Percentiles rank a stretch among this genome's conserved stretches.
These are phyloP conservation scores for Galbula dea DNA, from an alignment of 2,113 vertebrate species.

Conservation along the genomic window DNA sequence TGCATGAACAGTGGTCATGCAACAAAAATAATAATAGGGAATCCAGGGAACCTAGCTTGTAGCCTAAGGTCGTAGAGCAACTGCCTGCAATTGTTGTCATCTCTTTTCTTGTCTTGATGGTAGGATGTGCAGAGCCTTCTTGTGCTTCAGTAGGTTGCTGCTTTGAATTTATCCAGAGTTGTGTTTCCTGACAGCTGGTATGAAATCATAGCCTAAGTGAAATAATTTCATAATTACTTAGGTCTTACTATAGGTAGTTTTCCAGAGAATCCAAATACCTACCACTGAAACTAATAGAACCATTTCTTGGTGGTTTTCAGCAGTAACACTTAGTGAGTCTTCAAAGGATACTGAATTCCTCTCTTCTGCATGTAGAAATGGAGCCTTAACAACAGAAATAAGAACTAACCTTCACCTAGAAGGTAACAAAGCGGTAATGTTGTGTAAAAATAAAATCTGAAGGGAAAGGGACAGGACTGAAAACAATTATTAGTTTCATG, in stretches of 20 bases:
- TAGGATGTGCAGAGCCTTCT: not conserved
- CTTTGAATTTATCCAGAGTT: not conserved
- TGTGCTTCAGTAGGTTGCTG: not conserved
- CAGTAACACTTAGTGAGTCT: not conserved
- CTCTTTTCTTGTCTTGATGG: not conserved
- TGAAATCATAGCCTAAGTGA: not conserved
- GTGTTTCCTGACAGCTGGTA: not conserved
- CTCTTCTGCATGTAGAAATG: not conserved
- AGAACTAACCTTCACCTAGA: constrained; percentile 16
- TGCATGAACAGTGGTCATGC: not conserved
- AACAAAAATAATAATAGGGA: not conserved
- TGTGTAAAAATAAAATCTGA: not conserved
- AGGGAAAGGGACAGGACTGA: not conserved
- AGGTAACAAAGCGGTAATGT: not conserved
- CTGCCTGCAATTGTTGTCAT: not conserved
- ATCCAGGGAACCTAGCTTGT: not conserved
- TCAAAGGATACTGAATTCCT: constrained; percentile 14
- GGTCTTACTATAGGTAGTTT: not conserved
- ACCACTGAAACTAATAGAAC: not conserved
- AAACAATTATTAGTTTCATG: not conserved
- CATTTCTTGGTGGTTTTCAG: constrained; percentile 18
- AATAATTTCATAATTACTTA: not conserved
- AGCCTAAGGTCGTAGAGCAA: not conserved
- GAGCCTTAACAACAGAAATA: constrained; percentile 14
- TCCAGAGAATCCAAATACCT: not conserved